phyloP scores from a whole-genome alignment of 2,797 vertebrate genomes.

The Bradypodion ventrale region DNA sequence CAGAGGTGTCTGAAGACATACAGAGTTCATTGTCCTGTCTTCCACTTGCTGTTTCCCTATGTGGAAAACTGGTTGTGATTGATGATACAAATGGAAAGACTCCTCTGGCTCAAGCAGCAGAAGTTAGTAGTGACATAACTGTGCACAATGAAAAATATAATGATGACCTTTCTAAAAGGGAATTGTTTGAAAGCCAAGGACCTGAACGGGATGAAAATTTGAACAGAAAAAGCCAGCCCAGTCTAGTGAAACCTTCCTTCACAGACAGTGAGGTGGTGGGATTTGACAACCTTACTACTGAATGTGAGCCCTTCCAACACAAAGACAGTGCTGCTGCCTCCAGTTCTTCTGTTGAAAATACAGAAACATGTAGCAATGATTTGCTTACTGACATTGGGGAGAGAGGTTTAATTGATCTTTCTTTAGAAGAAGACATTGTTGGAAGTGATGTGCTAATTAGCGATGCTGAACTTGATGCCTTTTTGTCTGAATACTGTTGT shows the following conservation, averaged over 20 bases:
- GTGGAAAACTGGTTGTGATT: slow-evolving; percentile 74
- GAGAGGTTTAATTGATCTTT: slow-evolving; percentile 62
- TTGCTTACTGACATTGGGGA: slow-evolving; percentile 42
- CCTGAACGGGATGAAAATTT: slow-evolving; percentile 50
- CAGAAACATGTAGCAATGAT: slow-evolving; percentile 36
- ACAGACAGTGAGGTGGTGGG: slow-evolving; percentile 10
- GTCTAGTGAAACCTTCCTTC: slow-evolving; percentile 32
- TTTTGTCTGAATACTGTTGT: slow-evolving; percentile 81
- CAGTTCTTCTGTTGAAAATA: slow-evolving; percentile 34
- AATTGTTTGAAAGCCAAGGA: slow-evolving; percentile 34
- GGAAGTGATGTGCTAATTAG: slow-evolving; percentile 82
- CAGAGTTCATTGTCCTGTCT: slow-evolving; percentile 78
- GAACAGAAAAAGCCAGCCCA: slow-evolving; percentile 24
- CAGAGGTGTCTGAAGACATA: slow-evolving; percentile 48
- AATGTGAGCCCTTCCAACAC: slow-evolving; percentile 46
- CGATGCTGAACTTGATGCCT: slow-evolving; percentile 92
- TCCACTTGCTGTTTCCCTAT: slow-evolving; percentile 79
- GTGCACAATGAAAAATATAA: slow-evolving; percentile 35
- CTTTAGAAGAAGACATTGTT: slow-evolving; percentile 78
- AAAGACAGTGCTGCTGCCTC: slow-evolving; percentile 10
- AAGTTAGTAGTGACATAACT: slow-evolving; percentile 43
- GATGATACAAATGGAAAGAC: slow-evolving; percentile 59
- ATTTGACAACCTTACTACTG: slow-evolving; percentile 10
- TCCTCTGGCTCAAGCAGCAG: slow-evolving; percentile 52
- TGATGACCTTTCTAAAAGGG: background rate